Conservation (phyloP, 2,113 vertebrate genomes). For the Neomonachus schauinslandi region DNA sequence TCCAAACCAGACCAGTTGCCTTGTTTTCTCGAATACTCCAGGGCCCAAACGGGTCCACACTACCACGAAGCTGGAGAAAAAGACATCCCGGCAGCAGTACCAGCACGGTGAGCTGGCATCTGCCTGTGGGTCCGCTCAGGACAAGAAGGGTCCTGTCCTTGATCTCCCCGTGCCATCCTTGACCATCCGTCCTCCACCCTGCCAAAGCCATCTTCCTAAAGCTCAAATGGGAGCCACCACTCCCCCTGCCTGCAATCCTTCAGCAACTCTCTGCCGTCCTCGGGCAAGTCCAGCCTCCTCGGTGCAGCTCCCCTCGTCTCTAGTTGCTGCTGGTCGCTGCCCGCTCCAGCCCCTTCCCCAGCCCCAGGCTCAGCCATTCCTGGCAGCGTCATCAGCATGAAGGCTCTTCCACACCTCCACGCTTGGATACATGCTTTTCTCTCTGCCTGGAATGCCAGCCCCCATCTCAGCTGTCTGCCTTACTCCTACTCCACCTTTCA, state of each 20-base stretch:
- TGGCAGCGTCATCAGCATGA: background rate
- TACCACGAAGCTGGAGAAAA: background rate
- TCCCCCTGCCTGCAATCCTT: background rate
- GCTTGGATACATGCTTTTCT: background rate
- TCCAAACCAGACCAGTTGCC: background rate
- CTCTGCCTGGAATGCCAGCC: background rate
- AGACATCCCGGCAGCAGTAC: background rate
- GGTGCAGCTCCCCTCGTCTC: background rate
- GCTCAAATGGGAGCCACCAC: background rate
- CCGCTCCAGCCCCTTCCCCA: background rate
- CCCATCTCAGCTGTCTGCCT: background rate
- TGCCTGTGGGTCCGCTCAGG: background rate
- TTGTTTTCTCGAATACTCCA: background rate
- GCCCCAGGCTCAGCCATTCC: background rate
- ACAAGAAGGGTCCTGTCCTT: background rate
- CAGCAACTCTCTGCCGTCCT: background rate
- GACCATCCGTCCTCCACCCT: background rate
- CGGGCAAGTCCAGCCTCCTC: background rate
- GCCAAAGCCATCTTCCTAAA: background rate
- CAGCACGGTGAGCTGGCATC: background rate
- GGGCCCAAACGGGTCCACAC: background rate
- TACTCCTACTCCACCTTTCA: constrained; percentile 52
- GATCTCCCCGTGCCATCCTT: background rate
- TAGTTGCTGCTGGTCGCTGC: background rate
- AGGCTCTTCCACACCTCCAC: background rate